A percentile compares a stretch with the other conserved stretches of the same genome.
These are phyloP conservation scores for Heliconius sara DNA, from an alignment of 2,888 invertebrate species.

Conservation along the genomic window DNA sequence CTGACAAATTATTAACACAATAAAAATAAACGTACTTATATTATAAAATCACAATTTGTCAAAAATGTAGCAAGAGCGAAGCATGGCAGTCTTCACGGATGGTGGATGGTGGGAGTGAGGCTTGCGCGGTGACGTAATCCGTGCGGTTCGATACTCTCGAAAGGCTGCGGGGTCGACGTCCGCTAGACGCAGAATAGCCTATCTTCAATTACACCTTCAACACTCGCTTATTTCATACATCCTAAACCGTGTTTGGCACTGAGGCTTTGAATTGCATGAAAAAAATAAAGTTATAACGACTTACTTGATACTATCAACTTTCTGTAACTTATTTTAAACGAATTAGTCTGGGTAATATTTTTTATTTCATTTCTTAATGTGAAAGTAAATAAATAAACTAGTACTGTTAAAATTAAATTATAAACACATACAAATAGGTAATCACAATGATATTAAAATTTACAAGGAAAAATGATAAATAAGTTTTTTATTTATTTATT, in stretches of 20 bases:
- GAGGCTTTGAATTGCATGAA: not conserved
- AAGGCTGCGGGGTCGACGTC: slow-evolving; percentile 77
- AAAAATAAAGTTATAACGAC: not conserved
- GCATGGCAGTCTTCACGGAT: slow-evolving; percentile 38
- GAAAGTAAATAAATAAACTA: not conserved
- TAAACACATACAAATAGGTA: too few relatives aligned
- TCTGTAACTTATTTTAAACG: not conserved
- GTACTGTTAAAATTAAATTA: too few relatives aligned
- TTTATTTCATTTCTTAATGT: not conserved
- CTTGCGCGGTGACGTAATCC: slow-evolving; percentile 77
- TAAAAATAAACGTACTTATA: not conserved
- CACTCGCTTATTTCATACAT: slow-evolving; percentile 58
- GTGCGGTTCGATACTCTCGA: slow-evolving; percentile 66
- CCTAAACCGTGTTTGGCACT: slow-evolving; percentile 2
- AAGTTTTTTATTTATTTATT: too few relatives aligned
- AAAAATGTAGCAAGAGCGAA: slow-evolving; percentile 34
- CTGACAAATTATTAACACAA: not conserved
- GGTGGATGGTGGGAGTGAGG: slow-evolving; percentile 52
- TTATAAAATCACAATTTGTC: slow-evolving; percentile 13
- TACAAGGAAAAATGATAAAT: too few relatives aligned
- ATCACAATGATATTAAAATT: too few relatives aligned
- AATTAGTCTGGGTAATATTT: not conserved
- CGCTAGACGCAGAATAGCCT: slow-evolving; percentile 82
- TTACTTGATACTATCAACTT: not conserved
- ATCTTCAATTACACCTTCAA: slow-evolving; percentile 80